Base-by-base conservation (phyloP, 2,888 invertebrate genomes). In the Diaperis boleti region DNA sequence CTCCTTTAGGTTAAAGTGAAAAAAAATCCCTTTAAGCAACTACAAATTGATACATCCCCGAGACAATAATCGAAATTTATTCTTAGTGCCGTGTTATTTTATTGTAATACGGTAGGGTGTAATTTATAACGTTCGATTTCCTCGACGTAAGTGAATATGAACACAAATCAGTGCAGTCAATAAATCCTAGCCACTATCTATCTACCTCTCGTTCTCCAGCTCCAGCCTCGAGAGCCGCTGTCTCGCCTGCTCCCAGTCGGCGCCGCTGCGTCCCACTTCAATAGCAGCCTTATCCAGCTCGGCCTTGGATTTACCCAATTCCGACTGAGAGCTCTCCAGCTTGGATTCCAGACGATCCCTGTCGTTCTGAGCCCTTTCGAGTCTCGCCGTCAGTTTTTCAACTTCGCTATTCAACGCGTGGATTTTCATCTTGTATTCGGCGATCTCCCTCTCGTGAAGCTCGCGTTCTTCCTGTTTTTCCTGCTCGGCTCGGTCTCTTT, bases 391-490 rank as follows among this genome's bases (percentile, higher is more conserved):
- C 55, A 94, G 85, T 82, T 94, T 94, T 79, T 94, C 94, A 7
- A 95, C 94, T 83, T 96, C 96, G 72, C 94, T 94, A 79, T 96
- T 95, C 59, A 95, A 83, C 10, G 94, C 88, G 75, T 95, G 95
- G 64, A 96, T 85, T 82, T 96, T 96, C 89, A 96, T 93, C 83
- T 96, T 96, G 78, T 94, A 95, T 80, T 98, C 97, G 54, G 96
- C 95, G 74, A 96, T 89, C 81, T 96, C 95, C 73, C 96, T 88
- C 80, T 96, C 95, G 78, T 95, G 95, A 11, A 95, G 84, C 76
- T 97, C 97, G 67, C 96, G 87, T 81, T 98, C 98, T 82, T 98
- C 98, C 72, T 95, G 92, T 78, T 96, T 94, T 76, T 98, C 98
- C 72, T 95, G 92, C 82, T 98, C 97, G 35, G 96, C 94, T 72